Evolutionary conservation across 2,113 vertebrate species (phyloP).

Genomic region (Mus spicilegus): DNA sequence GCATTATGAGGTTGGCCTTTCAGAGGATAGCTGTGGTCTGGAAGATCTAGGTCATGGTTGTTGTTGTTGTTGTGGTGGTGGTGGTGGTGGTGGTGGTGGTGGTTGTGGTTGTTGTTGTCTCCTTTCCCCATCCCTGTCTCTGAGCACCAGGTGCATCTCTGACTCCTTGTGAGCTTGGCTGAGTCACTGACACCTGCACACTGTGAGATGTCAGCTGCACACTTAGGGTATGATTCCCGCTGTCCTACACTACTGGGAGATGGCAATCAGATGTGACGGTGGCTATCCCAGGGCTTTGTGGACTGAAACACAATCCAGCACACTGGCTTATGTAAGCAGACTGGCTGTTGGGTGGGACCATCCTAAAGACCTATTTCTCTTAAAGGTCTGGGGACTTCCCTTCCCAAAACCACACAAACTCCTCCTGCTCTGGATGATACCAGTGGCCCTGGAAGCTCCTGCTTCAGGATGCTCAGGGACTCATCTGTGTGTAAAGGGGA

Average conservation of each 20-base stretch:
- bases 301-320: not conserved
- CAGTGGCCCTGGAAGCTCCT: not conserved
- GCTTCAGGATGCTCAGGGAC: not conserved
- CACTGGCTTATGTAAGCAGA: not conserved
- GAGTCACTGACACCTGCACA: not conserved
- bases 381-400: not conserved
- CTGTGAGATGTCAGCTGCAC: not conserved
- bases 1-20: not conserved
- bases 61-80: too few relatives aligned
- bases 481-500: not conserved
- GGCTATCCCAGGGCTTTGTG: not conserved
- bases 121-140: not conserved
- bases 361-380: not conserved
- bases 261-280: not conserved
- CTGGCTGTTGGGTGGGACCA: not conserved
- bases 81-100: too few relatives aligned
- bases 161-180: not conserved
- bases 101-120: too few relatives aligned
- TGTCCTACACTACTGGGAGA: not conserved
- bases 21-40: not conserved
- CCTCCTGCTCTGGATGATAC: not conserved
- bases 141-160: not conserved
- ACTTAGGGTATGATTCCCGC: too few relatives aligned
- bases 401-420: not conserved
- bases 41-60: not conserved